Evolutionary conservation across 1,140 invertebrate genomes (phyloP).

Genomic region (Portunus trituberculatus): DNA sequence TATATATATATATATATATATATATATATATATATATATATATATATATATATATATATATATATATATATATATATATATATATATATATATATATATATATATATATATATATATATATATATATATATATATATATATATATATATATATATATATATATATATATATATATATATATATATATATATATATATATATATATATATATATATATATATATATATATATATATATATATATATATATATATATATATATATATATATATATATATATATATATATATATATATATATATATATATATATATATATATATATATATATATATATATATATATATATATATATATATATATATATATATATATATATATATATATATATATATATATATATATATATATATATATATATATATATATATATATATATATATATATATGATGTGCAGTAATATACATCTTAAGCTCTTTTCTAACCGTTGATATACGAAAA

Average conservation of each 20-base stretch:
- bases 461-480: too few relatives aligned
- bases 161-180: constrained; percentile 13
- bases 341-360: constrained; percentile 25
- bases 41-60: too few relatives aligned
- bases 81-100: neutral
- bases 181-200: constrained; percentile 48
- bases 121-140: constrained; percentile 21
- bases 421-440: neutral
- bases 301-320: neutral
- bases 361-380: constrained; percentile 13
- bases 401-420: constrained; percentile 58
- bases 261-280: too few relatives aligned
- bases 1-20: constrained; percentile 58
- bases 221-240: neutral
- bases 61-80: too few relatives aligned
- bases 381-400: constrained; percentile 48
- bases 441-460: too few relatives aligned
- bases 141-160: constrained; percentile 25
- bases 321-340: constrained; percentile 21
- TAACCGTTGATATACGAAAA: too few relatives aligned
- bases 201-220: constrained; percentile 58
- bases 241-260: too few relatives aligned
- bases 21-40: neutral
- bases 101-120: neutral
- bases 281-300: neutral